Evolutionary conservation across 2,113 vertebrate species (phyloP).

Genomic region (Nothoprocta pentlandii): DNA sequence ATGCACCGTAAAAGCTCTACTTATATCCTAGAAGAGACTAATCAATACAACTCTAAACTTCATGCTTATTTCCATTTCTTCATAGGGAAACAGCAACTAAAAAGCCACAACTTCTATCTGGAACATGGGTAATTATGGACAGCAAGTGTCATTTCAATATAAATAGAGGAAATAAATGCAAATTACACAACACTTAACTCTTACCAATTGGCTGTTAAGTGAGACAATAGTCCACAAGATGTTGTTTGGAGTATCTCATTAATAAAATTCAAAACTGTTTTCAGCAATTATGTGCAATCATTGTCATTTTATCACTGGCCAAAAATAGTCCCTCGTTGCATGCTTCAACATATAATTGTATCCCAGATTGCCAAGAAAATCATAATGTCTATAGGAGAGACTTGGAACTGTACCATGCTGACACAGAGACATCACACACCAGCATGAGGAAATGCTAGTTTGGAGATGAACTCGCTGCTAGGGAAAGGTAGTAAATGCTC

Average conservation of each 20-base stretch:
- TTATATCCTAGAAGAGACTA: not conserved
- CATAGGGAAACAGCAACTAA: slow-evolving; percentile 29
- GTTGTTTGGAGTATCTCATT: slow-evolving; percentile 76
- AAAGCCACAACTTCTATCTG: slow-evolving; percentile 61
- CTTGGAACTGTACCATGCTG: not conserved
- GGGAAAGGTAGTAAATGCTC: not conserved
- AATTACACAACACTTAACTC: slow-evolving; percentile 63
- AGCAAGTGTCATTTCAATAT: slow-evolving; percentile 42
- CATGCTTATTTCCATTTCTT: slow-evolving; percentile 23
- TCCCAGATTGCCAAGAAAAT: slow-evolving; percentile 67
- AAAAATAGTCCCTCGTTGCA: slow-evolving; percentile 60
- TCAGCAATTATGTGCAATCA: slow-evolving; percentile 77
- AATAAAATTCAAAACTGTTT: slow-evolving; percentile 80
- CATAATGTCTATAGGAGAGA: slow-evolving; percentile 21
- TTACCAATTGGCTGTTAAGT: slow-evolving; percentile 64
- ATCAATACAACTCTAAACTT: slow-evolving; percentile 9
- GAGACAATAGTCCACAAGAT: slow-evolving; percentile 69
- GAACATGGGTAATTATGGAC: slow-evolving; percentile 56
- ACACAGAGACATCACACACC: not conserved
- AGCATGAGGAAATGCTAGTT: not conserved
- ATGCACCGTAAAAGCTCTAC: not conserved
- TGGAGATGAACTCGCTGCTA: not conserved
- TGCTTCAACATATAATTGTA: slow-evolving; percentile 50
- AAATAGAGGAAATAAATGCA: slow-evolving; percentile 43
- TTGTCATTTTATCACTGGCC: slow-evolving; percentile 74